Conservation (phyloP, 2,797 vertebrate species). For the Oreochromis grahami region DNA sequence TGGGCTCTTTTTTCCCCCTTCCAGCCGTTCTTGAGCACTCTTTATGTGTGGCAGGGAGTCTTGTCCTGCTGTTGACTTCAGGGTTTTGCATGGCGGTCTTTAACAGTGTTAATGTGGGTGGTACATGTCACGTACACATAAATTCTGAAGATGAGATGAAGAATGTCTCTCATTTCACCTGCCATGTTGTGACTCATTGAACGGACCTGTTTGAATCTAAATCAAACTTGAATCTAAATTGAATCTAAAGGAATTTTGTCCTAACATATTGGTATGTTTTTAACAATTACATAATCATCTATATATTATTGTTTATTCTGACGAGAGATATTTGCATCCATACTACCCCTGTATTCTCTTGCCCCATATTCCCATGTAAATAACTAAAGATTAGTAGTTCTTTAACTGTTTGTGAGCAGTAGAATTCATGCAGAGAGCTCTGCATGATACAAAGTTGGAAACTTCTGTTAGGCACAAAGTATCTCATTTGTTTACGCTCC, state of each 20-base stretch:
- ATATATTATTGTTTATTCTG: not conserved
- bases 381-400: not conserved
- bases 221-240: not conserved
- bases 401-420: not conserved
- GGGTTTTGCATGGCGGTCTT: not conserved
- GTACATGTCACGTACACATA: not conserved
- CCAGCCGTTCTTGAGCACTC: not conserved
- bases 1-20: not conserved
- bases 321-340: not conserved
- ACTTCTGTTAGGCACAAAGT: not conserved
- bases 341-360: not conserved
- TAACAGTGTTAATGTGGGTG: not conserved
- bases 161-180: not conserved
- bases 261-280: not conserved
- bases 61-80: not conserved
- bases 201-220: not conserved
- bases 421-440: not conserved
- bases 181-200: not conserved
- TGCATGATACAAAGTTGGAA: conserved; percentile 5
- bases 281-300: not conserved
- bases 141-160: not conserved
- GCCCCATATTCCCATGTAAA: not conserved
- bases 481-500: conserved; percentile 51
- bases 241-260: not conserved
- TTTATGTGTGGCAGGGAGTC: not conserved